Evolutionary conservation across 2,113 vertebrate species (phyloP).

Genomic region (Madoqua kirkii): DNA sequence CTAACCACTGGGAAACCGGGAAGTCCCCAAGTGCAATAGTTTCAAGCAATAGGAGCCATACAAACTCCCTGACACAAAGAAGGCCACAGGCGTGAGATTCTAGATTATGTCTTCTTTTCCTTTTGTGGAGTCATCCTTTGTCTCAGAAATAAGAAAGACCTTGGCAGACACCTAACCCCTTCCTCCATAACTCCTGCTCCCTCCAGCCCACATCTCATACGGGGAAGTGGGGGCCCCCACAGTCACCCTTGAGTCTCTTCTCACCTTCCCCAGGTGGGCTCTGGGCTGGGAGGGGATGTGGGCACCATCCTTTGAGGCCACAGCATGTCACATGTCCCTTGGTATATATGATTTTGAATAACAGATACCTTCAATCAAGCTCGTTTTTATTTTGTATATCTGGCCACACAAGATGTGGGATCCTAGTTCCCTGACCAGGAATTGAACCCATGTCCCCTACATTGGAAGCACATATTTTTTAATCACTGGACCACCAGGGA

Average conservation of each 20-base stretch:
- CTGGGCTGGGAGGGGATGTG: background rate
- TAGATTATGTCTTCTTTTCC: background rate
- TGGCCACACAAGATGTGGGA: background rate
- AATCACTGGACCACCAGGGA: background rate
- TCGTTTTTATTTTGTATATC: background rate
- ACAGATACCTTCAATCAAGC: background rate
- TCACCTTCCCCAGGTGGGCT: background rate
- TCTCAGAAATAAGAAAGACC: background rate
- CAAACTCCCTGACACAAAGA: background rate
- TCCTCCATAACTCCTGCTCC: background rate
- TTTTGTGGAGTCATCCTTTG: background rate
- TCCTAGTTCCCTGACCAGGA: background rate
- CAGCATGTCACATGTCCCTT: background rate
- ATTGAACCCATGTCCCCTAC: background rate
- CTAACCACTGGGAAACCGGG: background rate
- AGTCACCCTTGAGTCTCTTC: background rate
- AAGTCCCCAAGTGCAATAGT: background rate
- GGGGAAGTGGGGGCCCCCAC: background rate
- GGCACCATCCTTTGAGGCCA: too few relatives aligned
- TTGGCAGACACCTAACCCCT: background rate
- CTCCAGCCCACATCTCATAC: background rate
- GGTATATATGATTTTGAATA: background rate
- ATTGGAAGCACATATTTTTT: background rate
- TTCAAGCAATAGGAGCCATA: background rate
- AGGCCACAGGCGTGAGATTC: background rate